Conservation (phyloP, 2,113 vertebrate species). For the Haemorhous mexicanus region DNA sequence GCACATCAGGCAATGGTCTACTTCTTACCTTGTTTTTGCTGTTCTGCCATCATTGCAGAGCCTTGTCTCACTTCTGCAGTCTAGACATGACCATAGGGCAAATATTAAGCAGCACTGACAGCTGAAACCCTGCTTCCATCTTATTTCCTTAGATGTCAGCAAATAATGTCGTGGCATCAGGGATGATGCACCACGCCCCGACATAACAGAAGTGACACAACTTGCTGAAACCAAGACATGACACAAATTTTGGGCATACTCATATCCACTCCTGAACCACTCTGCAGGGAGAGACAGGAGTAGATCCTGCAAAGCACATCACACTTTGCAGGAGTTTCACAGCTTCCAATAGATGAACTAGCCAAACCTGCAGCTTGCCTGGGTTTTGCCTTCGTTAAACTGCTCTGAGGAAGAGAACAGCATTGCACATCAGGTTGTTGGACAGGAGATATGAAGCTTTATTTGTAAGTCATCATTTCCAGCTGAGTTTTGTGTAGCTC, state of each 20-base stretch:
- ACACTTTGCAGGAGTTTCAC: not conserved
- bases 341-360: not conserved
- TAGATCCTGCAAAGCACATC: not conserved
- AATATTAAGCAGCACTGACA: slow-evolving; percentile 9
- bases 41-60: not conserved
- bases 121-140: slow-evolving; percentile 12
- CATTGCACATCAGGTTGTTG: not conserved
- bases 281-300: not conserved
- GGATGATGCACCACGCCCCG: not conserved
- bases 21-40: not conserved
- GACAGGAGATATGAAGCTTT: not conserved
- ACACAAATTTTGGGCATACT: not conserved
- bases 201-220: not conserved
- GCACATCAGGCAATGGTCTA: not conserved
- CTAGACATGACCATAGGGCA: not conserved
- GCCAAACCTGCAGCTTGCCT: not conserved
- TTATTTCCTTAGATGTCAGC: slow-evolving; percentile 16
- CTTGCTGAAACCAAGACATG: not conserved
- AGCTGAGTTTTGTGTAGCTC: not conserved
- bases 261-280: not conserved
- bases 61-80: not conserved
- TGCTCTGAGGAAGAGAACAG: not conserved
- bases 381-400: not conserved
- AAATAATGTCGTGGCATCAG: not conserved
- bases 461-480: not conserved